phyloP scores from a whole-genome alignment of 2,797 vertebrate genomes.

The Kryptopterus vitreolus region DNA sequence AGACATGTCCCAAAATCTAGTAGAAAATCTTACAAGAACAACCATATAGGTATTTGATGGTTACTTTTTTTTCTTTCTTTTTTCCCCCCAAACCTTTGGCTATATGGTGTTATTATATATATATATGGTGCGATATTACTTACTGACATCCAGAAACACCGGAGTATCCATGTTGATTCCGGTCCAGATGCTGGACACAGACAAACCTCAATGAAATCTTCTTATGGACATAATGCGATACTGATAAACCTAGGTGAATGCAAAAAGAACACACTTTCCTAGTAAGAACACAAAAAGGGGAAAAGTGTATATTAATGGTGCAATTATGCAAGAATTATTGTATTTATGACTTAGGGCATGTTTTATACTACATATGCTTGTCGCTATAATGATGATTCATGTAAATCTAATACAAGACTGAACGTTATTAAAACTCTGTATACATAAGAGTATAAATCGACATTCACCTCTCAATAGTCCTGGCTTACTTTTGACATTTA shows the following conservation, averaged over 20 bases:
- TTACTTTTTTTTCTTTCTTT: too few relatives aligned
- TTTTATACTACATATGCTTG: neutral
- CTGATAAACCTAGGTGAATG: slow-evolving; percentile 14
- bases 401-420: neutral
- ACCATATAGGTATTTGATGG: neutral
- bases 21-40: neutral
- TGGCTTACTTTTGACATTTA: slow-evolving; percentile 20
- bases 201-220: neutral
- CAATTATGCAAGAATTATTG: neutral
- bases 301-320: neutral
- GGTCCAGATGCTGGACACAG: neutral
- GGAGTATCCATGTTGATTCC: neutral
- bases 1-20: neutral
- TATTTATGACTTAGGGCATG: neutral
- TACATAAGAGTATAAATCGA: neutral
- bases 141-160: slow-evolving; percentile 11
- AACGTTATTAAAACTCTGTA: neutral
- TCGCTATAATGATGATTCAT: neutral
- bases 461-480: slow-evolving; percentile 15
- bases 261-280: neutral
- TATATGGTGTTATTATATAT: neutral
- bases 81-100: neutral
- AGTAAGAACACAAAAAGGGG: neutral
- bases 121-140: neutral
- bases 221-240: neutral